Evolutionary conservation across 2,888 invertebrate species (phyloP).

Genomic region (Macropis europaea): DNA sequence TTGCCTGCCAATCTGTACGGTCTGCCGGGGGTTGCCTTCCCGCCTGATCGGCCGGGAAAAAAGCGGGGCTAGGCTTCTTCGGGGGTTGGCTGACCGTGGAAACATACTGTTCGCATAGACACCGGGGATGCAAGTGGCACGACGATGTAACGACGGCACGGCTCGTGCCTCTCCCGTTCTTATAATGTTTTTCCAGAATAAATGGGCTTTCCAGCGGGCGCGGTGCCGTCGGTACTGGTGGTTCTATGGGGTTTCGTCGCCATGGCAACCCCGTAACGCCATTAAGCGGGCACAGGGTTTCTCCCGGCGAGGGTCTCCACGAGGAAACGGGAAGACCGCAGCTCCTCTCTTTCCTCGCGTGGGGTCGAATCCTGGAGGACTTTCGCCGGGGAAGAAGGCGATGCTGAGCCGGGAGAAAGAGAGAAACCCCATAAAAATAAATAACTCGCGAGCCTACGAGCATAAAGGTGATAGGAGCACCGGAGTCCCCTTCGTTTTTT

Average conservation of each 20-base stretch:
- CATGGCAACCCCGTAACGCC: conserved; percentile 79
- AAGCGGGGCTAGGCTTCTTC: not conserved
- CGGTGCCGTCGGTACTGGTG: conserved; percentile 62
- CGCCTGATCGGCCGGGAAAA: conserved; percentile 1
- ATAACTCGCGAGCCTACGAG: conserved; percentile 71
- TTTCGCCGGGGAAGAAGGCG: conserved; percentile 22
- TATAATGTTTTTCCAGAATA: conserved; percentile 80
- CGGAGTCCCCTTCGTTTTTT: conserved; percentile 6
- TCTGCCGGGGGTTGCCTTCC: conserved; percentile 12
- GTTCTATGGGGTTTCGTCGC: conserved; percentile 77
- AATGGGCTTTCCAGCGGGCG: conserved; percentile 77
- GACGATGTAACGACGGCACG: conserved; percentile 31
- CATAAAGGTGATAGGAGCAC: conserved; percentile 70
- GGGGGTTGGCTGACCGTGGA: not conserved
- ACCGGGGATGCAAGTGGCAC: conserved; percentile 9
- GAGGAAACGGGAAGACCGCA: conserved; percentile 45
- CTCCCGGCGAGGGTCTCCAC: conserved; percentile 57
- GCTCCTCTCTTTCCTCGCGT: conserved; percentile 22
- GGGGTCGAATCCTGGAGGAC: conserved; percentile 55
- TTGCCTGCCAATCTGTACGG: conserved; percentile 31
- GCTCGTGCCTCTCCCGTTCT: conserved; percentile 64
- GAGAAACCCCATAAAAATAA: conserved; percentile 77
- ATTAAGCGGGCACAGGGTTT: conserved; percentile 76
- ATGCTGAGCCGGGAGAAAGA: conserved; percentile 46
- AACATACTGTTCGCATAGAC: not conserved